Conservation (phyloP, 1,140 invertebrate species). For the Dendroctonus ponderosae region DNA sequence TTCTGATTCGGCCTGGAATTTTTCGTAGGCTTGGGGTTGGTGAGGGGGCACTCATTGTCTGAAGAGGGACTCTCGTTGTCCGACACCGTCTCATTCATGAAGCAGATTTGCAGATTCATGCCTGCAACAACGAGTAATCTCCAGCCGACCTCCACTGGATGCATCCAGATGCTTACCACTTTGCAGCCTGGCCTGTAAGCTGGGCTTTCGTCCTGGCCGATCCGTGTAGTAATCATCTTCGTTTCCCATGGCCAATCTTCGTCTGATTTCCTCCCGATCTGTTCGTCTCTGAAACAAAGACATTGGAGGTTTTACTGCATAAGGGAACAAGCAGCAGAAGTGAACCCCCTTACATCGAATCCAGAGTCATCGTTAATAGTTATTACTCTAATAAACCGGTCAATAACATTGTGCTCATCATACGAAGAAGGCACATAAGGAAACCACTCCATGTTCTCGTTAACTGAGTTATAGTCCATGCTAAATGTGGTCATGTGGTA, state of each 20-base stretch:
- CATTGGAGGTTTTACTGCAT: neutral
- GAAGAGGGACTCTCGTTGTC: slow-evolving; percentile 75
- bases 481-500: slow-evolving; percentile 47
- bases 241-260: slow-evolving; percentile 81
- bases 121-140: slow-evolving; percentile 55
- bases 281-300: slow-evolving; percentile 71
- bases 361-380: slow-evolving; percentile 53
- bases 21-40: slow-evolving; percentile 48
- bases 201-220: slow-evolving; percentile 75
- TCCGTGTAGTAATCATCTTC: slow-evolving; percentile 74
- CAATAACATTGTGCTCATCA: slow-evolving; percentile 60
- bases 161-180: slow-evolving; percentile 60
- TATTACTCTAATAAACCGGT: slow-evolving; percentile 66
- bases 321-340: slow-evolving; percentile 8
- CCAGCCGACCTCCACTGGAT: too few species aligned
- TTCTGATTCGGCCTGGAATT: slow-evolving; percentile 38
- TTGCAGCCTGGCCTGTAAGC: slow-evolving; percentile 81
- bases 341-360: slow-evolving; percentile 48
- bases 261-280: slow-evolving; percentile 88
- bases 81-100: slow-evolving; percentile 90
- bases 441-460: slow-evolving; percentile 52
- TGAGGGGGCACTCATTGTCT: slow-evolving; percentile 58
- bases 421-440: slow-evolving; percentile 48
- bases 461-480: slow-evolving; percentile 51
- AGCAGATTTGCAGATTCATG: slow-evolving; percentile 92